Conservation (phyloP, 2,113 vertebrate genomes). For the Halcyon malimbica region DNA sequence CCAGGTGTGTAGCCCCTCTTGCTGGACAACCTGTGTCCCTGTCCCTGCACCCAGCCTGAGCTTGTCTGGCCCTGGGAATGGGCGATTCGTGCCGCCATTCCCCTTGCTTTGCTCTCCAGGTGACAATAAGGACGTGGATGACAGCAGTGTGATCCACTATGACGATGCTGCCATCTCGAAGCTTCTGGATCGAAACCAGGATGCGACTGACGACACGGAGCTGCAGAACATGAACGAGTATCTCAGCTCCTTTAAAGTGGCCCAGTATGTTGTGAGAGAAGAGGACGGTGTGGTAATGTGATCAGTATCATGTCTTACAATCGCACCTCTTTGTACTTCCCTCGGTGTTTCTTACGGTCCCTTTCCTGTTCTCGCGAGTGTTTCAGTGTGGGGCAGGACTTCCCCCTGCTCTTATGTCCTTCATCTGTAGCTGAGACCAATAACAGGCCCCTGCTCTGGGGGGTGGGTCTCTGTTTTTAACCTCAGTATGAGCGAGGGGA, state of each 20-base stretch:
- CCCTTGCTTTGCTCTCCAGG: constrained; percentile 62
- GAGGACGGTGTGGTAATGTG: constrained; percentile 93
- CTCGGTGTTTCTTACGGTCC: not conserved
- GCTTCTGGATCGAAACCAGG: constrained; percentile 94
- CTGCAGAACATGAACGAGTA: constrained; percentile 99
- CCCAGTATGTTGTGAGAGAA: constrained; percentile 97
- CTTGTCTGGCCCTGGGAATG: not conserved
- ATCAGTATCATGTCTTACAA: constrained; percentile 43
- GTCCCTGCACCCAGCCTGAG: not conserved
- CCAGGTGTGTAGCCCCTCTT: constrained; percentile 62
- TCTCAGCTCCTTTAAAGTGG: constrained; percentile 99
- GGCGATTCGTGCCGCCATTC: fast-evolving
- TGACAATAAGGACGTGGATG: constrained; percentile 94
- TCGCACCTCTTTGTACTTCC: not conserved
- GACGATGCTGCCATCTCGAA: constrained; percentile 95
- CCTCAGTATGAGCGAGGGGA: fast-evolving
- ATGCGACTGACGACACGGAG: constrained; percentile 93
- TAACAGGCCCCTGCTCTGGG: not conserved
- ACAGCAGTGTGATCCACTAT: constrained; percentile 96
- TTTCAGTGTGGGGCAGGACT: fast-evolving
- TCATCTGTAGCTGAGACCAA: not conserved
- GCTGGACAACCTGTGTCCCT: fast-evolving
- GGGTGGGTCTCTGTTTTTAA: not conserved
- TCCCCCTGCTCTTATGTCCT: not conserved
- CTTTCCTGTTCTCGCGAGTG: not conserved